Conservation (phyloP, 2,113 vertebrate genomes). For the Callithrix jacchus region DNA sequence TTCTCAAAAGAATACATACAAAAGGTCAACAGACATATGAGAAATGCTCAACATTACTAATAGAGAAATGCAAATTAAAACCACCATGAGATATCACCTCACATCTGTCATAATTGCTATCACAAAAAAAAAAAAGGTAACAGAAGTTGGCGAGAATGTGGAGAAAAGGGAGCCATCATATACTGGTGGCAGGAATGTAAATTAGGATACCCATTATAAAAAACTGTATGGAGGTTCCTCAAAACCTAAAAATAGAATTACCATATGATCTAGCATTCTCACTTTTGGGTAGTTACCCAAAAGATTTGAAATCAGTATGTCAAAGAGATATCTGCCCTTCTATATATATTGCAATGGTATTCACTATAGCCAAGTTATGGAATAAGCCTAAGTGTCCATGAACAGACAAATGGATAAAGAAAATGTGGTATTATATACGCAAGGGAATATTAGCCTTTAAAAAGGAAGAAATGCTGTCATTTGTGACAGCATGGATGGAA, state of each 20-base stretch:
- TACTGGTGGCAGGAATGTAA: too few species aligned
- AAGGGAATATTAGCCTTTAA: background rate
- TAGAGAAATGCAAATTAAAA: too few species aligned
- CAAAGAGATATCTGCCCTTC: background rate
- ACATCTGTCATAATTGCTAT: too few species aligned
- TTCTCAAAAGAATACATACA: background rate
- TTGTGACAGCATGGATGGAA: background rate
- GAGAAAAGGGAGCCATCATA: too few species aligned
- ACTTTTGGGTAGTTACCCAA: background rate
- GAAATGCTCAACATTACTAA: background rate
- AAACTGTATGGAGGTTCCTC: too few species aligned
- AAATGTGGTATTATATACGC: background rate
- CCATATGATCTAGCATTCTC: background rate
- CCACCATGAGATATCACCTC: too few species aligned
- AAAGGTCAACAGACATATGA: background rate
- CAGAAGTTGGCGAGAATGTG: too few species aligned
- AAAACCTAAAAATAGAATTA: background rate
- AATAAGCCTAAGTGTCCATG: background rate
- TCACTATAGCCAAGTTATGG: background rate
- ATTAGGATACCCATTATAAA: too few species aligned
- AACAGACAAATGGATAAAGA: background rate
- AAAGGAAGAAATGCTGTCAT: background rate
- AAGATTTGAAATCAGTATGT: background rate
- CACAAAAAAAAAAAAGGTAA: too few species aligned
- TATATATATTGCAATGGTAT: too few species aligned